Conservation (phyloP, 2,888 invertebrate species). For the Torymus auratus region DNA sequence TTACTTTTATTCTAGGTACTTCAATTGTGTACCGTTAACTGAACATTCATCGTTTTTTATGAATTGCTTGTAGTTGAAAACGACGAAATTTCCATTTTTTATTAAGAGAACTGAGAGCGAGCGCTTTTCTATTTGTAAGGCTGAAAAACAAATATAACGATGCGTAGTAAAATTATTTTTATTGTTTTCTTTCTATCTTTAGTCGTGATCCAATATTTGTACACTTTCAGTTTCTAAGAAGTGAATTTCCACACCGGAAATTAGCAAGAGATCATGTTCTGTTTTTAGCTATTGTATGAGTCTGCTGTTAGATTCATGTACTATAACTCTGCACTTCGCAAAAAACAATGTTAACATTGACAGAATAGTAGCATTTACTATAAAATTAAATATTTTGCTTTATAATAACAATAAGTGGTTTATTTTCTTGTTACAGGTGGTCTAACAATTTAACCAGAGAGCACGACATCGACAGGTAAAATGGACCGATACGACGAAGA, state of each 20-base stretch:
- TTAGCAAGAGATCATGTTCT: too few species aligned
- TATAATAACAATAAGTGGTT: not conserved
- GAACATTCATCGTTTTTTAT: conserved; percentile 1
- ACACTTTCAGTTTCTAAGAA: not conserved
- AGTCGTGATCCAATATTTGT: conserved; percentile 16
- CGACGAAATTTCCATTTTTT: conserved; percentile 9
- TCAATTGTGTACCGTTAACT: conserved; percentile 1
- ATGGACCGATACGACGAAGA: conserved; percentile 76
- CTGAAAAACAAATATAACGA: not conserved
- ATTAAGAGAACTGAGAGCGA: not conserved
- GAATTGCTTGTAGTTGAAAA: conserved; percentile 9
- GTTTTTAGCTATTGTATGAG: not conserved
- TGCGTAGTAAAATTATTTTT: not conserved
- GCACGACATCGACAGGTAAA: conserved; percentile 50
- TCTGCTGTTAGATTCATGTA: not conserved
- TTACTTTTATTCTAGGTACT: conserved; percentile 26
- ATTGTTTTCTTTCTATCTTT: conserved; percentile 3
- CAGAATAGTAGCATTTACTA: too few species aligned
- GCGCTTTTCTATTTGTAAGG: not conserved
- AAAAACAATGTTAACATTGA: too few species aligned
- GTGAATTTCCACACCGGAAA: too few species aligned
- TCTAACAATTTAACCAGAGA: conserved; percentile 18
- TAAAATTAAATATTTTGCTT: too few species aligned
- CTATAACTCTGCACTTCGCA: not conserved
- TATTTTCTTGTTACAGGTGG: conserved; percentile 28